Percentiles rank a stretch among this genome's conserved stretches.
These are phyloP conservation scores for Casuarius casuarius DNA, from an alignment of 2,113 vertebrate genomes.

Conservation along the genomic window DNA sequence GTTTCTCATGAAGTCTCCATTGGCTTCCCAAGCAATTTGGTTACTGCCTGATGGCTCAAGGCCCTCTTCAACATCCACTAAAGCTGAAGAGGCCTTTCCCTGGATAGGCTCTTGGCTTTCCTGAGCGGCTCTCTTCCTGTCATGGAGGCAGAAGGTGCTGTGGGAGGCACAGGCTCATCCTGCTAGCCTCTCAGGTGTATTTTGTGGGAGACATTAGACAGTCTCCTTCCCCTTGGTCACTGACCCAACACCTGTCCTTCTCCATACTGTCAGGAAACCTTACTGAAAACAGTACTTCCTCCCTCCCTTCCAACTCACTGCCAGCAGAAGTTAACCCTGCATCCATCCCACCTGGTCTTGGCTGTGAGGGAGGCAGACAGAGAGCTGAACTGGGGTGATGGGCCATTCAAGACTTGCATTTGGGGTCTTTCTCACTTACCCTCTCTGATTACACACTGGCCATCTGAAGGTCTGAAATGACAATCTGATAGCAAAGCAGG, in stretches of 20 bases:
- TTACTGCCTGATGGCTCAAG: neutral
- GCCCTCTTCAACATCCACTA: neutral
- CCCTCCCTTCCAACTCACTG: neutral
- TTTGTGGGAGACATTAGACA: neutral
- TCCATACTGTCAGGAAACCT: neutral
- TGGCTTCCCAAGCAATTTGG: neutral
- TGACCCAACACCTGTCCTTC: neutral
- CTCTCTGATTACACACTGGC: rapidly evolving
- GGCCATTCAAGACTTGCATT: neutral
- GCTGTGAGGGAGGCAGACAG: neutral
- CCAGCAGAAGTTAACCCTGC: neutral
- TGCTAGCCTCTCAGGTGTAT: neutral
- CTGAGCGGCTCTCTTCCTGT: neutral
- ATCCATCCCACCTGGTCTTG: neutral
- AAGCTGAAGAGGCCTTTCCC: neutral
- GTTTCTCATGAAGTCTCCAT: neutral
- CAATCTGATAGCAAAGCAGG: neutral
- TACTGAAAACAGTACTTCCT: neutral
- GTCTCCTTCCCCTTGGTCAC: neutral
- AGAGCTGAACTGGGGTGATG: neutral
- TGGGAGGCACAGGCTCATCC: rapidly evolving
- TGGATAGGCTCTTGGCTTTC: neutral
- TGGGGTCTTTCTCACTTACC: neutral
- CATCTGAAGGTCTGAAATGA: neutral
- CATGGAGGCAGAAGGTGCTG: neutral